phyloP scores from a whole-genome alignment of 1,140 invertebrate genomes.

The Leptinotarsa undecemlineata region DNA sequence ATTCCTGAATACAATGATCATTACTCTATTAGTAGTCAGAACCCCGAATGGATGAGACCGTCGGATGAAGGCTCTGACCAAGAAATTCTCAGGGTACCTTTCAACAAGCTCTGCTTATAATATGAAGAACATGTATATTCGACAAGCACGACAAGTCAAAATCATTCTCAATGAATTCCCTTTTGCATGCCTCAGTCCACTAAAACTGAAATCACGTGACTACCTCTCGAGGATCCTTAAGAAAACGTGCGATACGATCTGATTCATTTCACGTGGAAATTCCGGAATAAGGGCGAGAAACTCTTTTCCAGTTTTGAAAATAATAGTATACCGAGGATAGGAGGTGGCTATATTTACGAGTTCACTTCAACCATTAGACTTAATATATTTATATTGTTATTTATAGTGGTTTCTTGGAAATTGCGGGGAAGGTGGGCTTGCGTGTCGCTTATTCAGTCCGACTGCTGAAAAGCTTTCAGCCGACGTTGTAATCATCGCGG shows the following conservation, averaged over 20 bases:
- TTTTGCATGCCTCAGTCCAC: too few relatives aligned
- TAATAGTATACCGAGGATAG: constrained; percentile 35
- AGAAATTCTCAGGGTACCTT: too few relatives aligned
- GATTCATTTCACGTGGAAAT: constrained; percentile 48
- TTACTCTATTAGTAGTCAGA: too few relatives aligned
- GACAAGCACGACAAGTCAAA: too few relatives aligned
- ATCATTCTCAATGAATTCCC: too few relatives aligned
- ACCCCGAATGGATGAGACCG: too few relatives aligned
- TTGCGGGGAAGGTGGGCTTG: constrained; percentile 31
- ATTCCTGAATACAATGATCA: too few relatives aligned
- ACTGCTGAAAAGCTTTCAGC: constrained; percentile 33
- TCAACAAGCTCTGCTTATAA: too few relatives aligned
- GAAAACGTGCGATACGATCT: constrained; percentile 33
- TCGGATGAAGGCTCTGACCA: too few relatives aligned
- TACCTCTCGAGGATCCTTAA: too few relatives aligned
- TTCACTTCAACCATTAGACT: constrained; percentile 46
- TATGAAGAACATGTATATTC: too few relatives aligned
- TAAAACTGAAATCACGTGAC: too few relatives aligned
- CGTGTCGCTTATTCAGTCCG: constrained; percentile 32
- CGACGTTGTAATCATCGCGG: constrained; percentile 26
- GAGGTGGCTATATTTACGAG: constrained; percentile 43
- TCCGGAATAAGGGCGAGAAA: constrained; percentile 44
- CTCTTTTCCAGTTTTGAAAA: constrained; percentile 43
- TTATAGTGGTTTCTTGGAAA: constrained; percentile 45
- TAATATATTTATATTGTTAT: constrained; percentile 48